These are phyloP conservation scores for Burhinus oedicnemus DNA, from an alignment of 2,113 vertebrate species.

Conservation along the genomic window DNA sequence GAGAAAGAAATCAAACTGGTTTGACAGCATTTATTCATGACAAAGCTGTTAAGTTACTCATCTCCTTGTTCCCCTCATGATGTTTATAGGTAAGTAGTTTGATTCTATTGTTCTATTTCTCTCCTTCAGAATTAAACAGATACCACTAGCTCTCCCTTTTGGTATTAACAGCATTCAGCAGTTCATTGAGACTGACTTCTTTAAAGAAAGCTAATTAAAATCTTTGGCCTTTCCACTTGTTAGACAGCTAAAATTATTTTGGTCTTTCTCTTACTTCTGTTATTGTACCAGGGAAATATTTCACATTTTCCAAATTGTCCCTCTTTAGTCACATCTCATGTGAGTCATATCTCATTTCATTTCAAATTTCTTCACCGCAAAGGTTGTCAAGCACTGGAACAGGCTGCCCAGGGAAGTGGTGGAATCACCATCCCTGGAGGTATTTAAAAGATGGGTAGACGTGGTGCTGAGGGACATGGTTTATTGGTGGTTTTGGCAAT, in stretches of 20 bases:
- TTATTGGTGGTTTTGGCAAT: too few species aligned
- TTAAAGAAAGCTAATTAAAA: not conserved
- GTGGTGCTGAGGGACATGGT: too few species aligned
- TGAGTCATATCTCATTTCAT: not conserved
- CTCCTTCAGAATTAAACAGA: not conserved
- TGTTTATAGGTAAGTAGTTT: not conserved
- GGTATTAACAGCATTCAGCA: not conserved
- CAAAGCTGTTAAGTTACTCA: not conserved
- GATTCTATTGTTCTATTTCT: not conserved
- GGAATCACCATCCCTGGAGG: too few species aligned
- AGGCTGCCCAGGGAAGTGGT: too few species aligned
- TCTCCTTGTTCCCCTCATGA: not conserved
- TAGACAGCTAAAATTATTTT: not conserved
- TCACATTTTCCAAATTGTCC: not conserved
- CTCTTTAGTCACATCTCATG: not conserved
- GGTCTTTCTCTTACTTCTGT: not conserved
- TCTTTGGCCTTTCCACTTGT: not conserved
- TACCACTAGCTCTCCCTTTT: not conserved
- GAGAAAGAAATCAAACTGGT: not conserved
- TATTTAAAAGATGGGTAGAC: too few species aligned
- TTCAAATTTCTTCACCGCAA: too few species aligned
- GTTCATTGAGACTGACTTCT: not conserved
- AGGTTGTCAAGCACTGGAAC: too few species aligned
- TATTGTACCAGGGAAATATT: not conserved
- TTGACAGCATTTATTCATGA: not conserved